Base-by-base conservation (phyloP, 2,113 vertebrate genomes). In the Nicator chloris region DNA sequence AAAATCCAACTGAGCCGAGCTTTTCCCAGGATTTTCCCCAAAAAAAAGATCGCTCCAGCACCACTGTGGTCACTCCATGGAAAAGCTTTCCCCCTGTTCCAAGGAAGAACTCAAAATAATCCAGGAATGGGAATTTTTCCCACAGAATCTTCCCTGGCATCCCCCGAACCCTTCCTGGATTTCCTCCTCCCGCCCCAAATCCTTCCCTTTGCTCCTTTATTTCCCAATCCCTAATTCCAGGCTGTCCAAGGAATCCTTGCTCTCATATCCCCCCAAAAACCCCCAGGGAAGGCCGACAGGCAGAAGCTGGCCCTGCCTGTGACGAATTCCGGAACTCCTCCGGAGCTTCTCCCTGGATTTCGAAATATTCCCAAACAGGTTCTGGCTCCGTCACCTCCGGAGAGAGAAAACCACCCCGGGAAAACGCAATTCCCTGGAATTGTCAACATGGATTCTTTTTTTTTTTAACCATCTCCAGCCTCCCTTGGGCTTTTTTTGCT, bases 221-320 rank as follows among this genome's bases (percentile, higher is more conserved):
- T 88, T 51, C 71, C 90, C 61, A 65, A 15, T 21, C 27, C 2
- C 19, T 4, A 5, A n/a, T 78, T 54, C 90, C 86, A 24, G 45
- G 6, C 47, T 21, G 13, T 28, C 31, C 26, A 15, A 4, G 33
- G 53, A 82, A 53, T 21, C 20, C 4, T 47, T 50, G 21, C 35
- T 4, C 59, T 61, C 47, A 0, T 9, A 20, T 31, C 27, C 45
- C 71, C 53, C 16, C 50, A 44, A 35, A 89, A 21, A 6, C 3
- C 7, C 40, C 13, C 28, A 8, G 72, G 71, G 7, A 51, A 51
- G 30, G 51, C 40, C 1, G 3, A 42, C 9, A 16, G 86, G 22
- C 44, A 82, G 86, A 85, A 72, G 88, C 82, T 88, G 91, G 18
- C 85, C 60, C 85, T 82, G 73, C 90, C 50, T 12, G 86, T 15